Evolutionary conservation across 2,888 invertebrate genomes (phyloP).

Genomic region (Scaptomyza caliginosa): DNA sequence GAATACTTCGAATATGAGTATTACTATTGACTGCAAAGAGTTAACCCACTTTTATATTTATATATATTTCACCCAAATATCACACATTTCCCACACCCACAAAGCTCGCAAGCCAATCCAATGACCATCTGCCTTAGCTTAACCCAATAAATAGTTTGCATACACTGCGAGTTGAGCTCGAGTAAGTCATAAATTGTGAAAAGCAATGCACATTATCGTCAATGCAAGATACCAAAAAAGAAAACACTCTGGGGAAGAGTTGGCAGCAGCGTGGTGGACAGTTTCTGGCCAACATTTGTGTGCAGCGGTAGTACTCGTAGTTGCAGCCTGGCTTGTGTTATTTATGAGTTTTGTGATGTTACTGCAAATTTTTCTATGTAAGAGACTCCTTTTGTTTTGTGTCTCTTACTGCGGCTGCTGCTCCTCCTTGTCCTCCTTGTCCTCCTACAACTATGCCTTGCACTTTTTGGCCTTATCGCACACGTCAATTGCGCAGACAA

Average conservation of each 20-base stretch:
- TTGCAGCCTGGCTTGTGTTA: constrained; percentile 54
- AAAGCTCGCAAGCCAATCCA: constrained; percentile 31
- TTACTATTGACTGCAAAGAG: too few relatives aligned
- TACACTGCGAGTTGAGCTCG: constrained; percentile 29
- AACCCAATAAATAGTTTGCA: constrained; percentile 75
- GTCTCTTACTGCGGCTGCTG: constrained; percentile 8
- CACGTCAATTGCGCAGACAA: constrained; percentile 76
- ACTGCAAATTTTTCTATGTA: constrained; percentile 80
- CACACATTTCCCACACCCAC: constrained; percentile 40
- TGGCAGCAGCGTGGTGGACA: constrained; percentile 60
- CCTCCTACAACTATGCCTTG: neutral
- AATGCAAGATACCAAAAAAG: constrained; percentile 44
- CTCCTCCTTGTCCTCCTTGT: neutral
- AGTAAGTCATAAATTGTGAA: constrained; percentile 75
- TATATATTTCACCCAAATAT: constrained; percentile 17
- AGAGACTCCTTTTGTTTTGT: constrained; percentile 45
- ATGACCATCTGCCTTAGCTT: constrained; percentile 54
- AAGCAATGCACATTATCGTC: constrained; percentile 72
- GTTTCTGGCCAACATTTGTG: constrained; percentile 57
- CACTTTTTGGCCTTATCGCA: constrained; percentile 54
- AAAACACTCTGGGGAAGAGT: neutral
- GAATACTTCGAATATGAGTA: too few relatives aligned
- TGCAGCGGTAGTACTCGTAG: constrained; percentile 23
- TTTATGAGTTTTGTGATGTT: constrained; percentile 81
- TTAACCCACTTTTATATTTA: constrained; percentile 40